These are phyloP conservation scores for Umimayanthus chanpuru DNA, from an alignment of 92 coral and sea anemone genomes.

Conservation along the genomic window DNA sequence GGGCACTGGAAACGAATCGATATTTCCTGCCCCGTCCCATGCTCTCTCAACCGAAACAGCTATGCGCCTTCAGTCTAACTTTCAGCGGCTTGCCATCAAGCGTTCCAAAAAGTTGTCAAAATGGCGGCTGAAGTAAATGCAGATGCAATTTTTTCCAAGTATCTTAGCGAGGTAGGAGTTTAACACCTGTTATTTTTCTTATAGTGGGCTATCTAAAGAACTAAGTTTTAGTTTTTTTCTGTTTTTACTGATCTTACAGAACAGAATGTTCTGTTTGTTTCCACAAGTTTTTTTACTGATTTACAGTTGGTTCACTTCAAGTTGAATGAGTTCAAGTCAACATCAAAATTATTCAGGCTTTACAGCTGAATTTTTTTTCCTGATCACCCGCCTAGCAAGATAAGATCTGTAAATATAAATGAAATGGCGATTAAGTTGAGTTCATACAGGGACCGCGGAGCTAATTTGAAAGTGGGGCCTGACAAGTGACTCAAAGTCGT, in stretches of 20 bases:
- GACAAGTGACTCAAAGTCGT: no score
- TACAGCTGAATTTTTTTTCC: not conserved
- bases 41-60: constrained; percentile 46
- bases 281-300: not conserved
- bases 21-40: constrained; percentile 40
- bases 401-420: no score
- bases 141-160: constrained; percentile 67
- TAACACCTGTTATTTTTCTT: not conserved
- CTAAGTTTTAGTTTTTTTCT: not conserved
- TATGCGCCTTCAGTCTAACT: not conserved
- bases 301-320: no score
- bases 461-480: no score
- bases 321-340: not conserved
- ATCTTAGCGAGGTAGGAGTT: constrained; percentile 79
- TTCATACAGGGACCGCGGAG: no score
- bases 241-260: not conserved
- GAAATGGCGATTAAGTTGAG: not conserved
- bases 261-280: not conserved
- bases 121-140: constrained; percentile 81
- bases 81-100: constrained; percentile 8
- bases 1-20: constrained; percentile 43
- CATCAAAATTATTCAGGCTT: no score
- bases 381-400: not conserved
- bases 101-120: constrained; percentile 47
- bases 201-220: not conserved